Evolutionary conservation across 2,113 vertebrate genomes (phyloP), one percentile per base, ranked within the genome.

Genomic region (Loxodonta africana): DNA sequence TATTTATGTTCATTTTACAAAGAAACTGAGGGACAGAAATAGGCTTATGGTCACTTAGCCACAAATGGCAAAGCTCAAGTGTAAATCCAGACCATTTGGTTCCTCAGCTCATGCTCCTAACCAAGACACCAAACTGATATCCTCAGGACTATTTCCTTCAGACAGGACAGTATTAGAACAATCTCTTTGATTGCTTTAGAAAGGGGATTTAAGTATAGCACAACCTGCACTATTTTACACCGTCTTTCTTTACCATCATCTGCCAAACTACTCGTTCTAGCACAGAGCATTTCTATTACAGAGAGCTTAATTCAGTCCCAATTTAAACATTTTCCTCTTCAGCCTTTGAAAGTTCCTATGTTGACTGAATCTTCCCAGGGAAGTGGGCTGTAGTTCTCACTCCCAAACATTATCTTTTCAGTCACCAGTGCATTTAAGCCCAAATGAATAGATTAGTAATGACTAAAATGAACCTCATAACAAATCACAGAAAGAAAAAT

Each of bases 351-450:
- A 86, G n/a, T 60, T 94, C 77, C n/a, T 71, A 51, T n/a, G 25
- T 89, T 93, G 83, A 84, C 21, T 60, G 2, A 76, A 37, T 76
- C 57, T 87, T 89, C 25, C 93, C 63, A 14, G 89, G 67, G 91
- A 92, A 69, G 11, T 41, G 48, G 87, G 11, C 41, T 91, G 28
- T 80, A 91, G 73, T 92, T 91, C 84, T 93, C 23, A 28, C 14
- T n/a, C 37, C 87, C 62, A 95, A 96, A 88, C 69, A 94, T 51
- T 69, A 80, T 84, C 88, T 65, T 88, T 71, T 85, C 23, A 96
- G 33, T 91, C 10, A 41, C 57, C 46, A 83, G 37, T 88, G 9
- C 82, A 67, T 94, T 83, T 94, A 88, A 95, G 60, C 21, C 87
- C 63, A 94, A 88, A 80, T 77, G 67, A 96, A 21, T 89, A 87